These are phyloP conservation scores for Notechis scutatus DNA, from an alignment of 2,113 vertebrate genomes.

Conservation along the genomic window DNA sequence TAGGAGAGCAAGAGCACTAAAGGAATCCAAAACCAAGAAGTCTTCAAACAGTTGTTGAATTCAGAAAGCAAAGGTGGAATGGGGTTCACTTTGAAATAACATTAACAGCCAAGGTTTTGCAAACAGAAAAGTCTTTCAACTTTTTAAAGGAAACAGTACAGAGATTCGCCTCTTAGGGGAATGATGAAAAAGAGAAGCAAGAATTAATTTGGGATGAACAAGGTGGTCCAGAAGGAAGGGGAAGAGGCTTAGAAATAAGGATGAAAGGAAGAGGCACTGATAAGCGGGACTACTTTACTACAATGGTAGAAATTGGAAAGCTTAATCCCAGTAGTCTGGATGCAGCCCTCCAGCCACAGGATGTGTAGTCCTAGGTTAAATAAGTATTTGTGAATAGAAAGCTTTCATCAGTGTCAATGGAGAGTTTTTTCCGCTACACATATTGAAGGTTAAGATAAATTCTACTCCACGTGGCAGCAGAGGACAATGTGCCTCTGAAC, in stretches of 20 bases:
- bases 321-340: neutral
- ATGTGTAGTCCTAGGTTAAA: neutral
- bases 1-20: neutral
- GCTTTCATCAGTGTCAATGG: neutral
- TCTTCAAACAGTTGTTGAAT: conserved; percentile 41
- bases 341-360: neutral
- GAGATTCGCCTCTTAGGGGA: neutral
- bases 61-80: conserved; percentile 34
- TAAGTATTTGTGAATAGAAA: neutral
- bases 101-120: neutral
- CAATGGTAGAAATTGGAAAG: neutral
- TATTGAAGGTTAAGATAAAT: neutral
- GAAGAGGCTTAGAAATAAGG: neutral
- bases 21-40: conserved; percentile 53
- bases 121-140: neutral
- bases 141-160: neutral
- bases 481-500: neutral
- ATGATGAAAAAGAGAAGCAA: neutral
- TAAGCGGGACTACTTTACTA: neutral
- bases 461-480: neutral
- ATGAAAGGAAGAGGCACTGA: neutral
- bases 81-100: conserved; percentile 25
- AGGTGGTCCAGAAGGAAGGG: neutral
- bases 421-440: neutral
- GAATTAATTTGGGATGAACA: neutral